A percentile compares a stretch with the other conserved stretches of the same genome.
phyloP scores from a whole-genome alignment of 2,113 vertebrate species.

The Procavia capensis region DNA sequence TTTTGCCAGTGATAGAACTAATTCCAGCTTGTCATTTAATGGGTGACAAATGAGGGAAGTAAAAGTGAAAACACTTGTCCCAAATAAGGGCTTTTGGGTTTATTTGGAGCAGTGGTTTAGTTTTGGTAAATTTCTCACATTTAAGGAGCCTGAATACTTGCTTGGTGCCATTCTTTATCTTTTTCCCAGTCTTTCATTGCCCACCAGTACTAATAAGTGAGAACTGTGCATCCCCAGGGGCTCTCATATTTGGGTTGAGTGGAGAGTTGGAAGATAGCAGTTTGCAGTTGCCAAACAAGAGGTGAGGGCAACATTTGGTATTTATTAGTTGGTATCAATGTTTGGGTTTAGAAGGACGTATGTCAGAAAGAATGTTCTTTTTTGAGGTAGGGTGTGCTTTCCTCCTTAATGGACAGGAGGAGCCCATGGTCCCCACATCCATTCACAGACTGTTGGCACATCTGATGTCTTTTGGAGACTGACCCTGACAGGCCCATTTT shows the following conservation, averaged over 20 bases:
- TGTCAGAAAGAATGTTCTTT: neutral
- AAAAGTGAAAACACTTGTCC: neutral
- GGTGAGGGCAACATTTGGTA: neutral
- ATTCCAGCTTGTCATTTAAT: neutral
- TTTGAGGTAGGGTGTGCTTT: neutral
- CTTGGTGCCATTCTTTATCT: neutral
- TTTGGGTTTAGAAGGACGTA: neutral
- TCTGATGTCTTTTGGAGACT: neutral
- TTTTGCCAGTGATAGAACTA: neutral
- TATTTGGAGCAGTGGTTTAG: neutral
- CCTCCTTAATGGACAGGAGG: neutral
- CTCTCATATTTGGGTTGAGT: neutral
- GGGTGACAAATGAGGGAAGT: neutral
- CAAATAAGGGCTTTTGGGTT: neutral
- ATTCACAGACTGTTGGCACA: neutral
- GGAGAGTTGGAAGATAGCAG: neutral
- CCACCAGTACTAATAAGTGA: neutral
- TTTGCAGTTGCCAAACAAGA: neutral
- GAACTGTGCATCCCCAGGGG: neutral
- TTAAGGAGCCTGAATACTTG: neutral
- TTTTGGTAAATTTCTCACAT: neutral
- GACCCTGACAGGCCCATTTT: neutral
- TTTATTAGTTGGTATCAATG: neutral
- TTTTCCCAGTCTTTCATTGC: neutral
- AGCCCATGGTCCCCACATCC: neutral